Evolutionary conservation across 2,888 invertebrate genomes (phyloP), one percentile per base, ranked within the genome.

Genomic region (Drosophila lacicola): DNA sequence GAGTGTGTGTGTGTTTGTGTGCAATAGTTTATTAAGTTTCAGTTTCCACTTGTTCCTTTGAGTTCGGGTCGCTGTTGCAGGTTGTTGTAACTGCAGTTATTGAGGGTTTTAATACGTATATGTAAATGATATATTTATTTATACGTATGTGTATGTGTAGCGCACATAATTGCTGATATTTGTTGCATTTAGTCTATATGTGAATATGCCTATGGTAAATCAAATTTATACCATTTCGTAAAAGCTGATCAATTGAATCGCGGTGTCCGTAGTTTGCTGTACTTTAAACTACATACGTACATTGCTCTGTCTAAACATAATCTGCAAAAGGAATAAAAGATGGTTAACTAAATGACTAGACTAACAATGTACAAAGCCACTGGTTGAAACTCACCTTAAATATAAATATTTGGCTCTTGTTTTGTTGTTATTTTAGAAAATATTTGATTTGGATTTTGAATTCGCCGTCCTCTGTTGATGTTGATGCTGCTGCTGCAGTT

Each of bases 361-460:
- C 2, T 29, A 8, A 2, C 2, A 29, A 29, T 29, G 8, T 2
- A 29, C 29, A 29, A 29, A 2, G 10, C 5, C 0, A 14, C 8
- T 17, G 13, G 1, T n/a, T 42, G 13, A 9, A 36, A 60, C 84
- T 88, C 54, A 90, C 90, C 90, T 90, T 90, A 91, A 69, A 67
- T 62, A 55, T 88, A 89, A 76, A 89, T 91, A 84, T 91, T 90
- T 90, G 90, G 89, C 86, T 90, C 86, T 74, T 78, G 74, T 73
- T 82, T 82, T 80, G 71, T 77, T 76, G 39, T 53, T 61, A 25
- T 60, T 57, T 44, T 60, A 60, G 55, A 74, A 68, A 65, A 70
- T 78, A 68, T 74, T 78, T 69, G 58, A 82, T 79, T 72, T 82
- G 73, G 72, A 75, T 71, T 57, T 68, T 67, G 53, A 61, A 58